A percentile compares a stretch with the other conserved stretches of the same genome.
Evolutionary conservation across 2,113 vertebrate species (phyloP).

Genomic region (Eptatretus burgeri): DNA sequence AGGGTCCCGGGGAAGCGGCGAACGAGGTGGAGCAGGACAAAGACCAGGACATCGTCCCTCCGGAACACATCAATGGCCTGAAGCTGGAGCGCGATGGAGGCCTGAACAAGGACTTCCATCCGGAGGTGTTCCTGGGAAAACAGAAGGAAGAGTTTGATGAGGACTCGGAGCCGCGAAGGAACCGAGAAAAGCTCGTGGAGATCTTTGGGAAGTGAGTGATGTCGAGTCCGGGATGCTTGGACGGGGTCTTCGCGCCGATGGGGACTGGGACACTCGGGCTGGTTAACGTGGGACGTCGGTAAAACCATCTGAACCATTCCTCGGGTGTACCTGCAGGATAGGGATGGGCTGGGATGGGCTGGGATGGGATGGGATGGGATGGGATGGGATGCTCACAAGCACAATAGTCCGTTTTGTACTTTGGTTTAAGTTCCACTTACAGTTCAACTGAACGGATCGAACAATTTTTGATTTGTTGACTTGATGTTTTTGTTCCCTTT

Average conservation of each 20-base stretch:
- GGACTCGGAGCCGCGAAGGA: conserved; percentile 6
- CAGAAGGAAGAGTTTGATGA: conserved; percentile 2
- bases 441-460: no score
- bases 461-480: no score
- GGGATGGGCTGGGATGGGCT: no score
- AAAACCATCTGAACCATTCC: no score
- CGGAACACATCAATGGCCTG: not conserved
- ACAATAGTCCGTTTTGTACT: no score
- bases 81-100: not conserved
- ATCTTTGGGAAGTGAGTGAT: conserved; percentile 7
- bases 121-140: conserved; percentile 3
- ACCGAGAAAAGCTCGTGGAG: not conserved
- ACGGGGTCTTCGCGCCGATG: not conserved
- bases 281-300: no score
- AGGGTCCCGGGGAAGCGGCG: not conserved
- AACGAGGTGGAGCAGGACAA: not conserved
- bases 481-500: no score
- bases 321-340: no score
- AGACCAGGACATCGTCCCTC: conserved; percentile 1
- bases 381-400: no score
- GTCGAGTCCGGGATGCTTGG: not conserved
- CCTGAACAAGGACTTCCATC: conserved; percentile 2
- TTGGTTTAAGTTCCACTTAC: no score
- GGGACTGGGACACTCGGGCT: not conserved
- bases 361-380: no score